These are phyloP conservation scores for Lucilia cuprina DNA, from an alignment of 1,140 invertebrate genomes.

Conservation along the genomic window DNA sequence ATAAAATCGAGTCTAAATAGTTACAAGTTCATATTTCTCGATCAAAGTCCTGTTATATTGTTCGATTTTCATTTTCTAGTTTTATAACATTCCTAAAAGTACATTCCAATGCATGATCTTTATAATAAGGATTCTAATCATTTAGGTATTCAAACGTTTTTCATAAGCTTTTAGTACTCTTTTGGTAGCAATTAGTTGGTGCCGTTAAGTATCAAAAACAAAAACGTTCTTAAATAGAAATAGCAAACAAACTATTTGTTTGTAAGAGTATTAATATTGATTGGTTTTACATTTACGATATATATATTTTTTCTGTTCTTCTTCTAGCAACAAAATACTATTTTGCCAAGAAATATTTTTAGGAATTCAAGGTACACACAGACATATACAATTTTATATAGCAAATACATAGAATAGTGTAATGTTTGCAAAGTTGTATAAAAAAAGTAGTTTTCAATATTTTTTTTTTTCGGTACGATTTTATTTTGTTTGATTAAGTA, in stretches of 20 bases:
- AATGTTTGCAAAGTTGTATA: neutral
- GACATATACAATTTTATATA: neutral
- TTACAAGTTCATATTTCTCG: too few species aligned
- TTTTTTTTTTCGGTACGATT: neutral
- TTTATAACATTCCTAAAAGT: too few species aligned
- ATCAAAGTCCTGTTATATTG: too few species aligned
- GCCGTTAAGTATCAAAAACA: neutral
- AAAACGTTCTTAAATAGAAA: neutral
- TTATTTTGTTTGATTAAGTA: neutral
- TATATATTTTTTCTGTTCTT: neutral
- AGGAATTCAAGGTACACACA: neutral
- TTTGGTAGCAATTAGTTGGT: neutral
- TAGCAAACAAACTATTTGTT: too few species aligned
- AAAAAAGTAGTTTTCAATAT: neutral
- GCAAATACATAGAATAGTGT: neutral
- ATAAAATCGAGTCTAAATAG: too few species aligned
- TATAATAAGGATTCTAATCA: too few species aligned
- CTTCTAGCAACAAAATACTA: neutral
- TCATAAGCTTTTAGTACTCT: too few species aligned
- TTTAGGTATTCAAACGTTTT: too few species aligned
- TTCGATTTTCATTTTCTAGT: too few species aligned
- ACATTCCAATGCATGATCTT: too few species aligned
- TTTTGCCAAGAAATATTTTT: conserved; percentile 5
- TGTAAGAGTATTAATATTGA: neutral
- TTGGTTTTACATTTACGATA: neutral